Percentiles rank a stretch among this genome's conserved stretches.
Evolutionary conservation across 2,888 invertebrate genomes (phyloP).

Genomic region (Esperia sulphurella): DNA sequence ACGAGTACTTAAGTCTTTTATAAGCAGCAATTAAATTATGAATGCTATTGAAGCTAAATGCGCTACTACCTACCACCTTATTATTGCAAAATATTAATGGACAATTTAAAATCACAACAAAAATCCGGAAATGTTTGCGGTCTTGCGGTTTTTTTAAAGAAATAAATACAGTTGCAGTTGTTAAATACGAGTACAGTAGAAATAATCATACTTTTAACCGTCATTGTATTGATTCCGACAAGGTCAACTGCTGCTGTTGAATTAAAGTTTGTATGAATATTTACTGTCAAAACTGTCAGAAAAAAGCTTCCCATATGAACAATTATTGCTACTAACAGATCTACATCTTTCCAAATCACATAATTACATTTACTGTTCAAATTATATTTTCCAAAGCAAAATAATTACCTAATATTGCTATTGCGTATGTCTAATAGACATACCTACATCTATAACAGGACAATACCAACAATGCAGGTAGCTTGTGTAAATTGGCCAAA

Average conservation of each 20-base stretch:
- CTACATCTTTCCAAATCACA: no score
- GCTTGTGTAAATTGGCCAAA: neutral
- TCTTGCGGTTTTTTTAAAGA: slow-evolving; percentile 44
- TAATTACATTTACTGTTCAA: no score
- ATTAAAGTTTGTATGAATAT: slow-evolving; percentile 1
- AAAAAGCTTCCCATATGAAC: no score
- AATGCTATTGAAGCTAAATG: neutral
- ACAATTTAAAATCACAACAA: slow-evolving; percentile 54
- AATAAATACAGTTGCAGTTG: slow-evolving; percentile 1
- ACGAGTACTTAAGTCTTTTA: neutral
- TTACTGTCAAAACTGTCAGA: no score
- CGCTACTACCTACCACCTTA: neutral
- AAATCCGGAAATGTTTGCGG: slow-evolving; percentile 53
- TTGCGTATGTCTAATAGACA: no score
- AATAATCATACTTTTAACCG: slow-evolving; percentile 2
- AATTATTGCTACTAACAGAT: no score
- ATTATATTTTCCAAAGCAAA: no score
- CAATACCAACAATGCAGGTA: neutral
- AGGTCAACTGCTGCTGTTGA: slow-evolving; percentile 23
- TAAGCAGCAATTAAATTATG: neutral
- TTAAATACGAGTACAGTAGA: neutral
- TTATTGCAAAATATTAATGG: neutral
- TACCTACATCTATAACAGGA: no score
- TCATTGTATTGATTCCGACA: slow-evolving; percentile 27
- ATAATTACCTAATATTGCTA: no score